Conservation (phyloP, 2,113 vertebrate species). For the Pantherophis guttatus region DNA sequence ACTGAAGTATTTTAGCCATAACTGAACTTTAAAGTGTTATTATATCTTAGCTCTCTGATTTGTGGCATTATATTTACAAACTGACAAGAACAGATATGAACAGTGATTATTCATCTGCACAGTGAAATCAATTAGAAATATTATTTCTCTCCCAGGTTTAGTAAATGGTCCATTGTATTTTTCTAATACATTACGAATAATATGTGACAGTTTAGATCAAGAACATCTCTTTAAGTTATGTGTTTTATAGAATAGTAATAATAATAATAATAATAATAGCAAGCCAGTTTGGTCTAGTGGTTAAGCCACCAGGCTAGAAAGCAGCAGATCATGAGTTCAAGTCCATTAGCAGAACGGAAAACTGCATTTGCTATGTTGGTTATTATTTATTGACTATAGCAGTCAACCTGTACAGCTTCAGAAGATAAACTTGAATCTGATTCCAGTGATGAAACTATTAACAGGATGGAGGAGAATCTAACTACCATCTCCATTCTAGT, state of each 20-base stretch:
- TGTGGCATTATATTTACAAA: neutral
- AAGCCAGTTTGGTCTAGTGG: neutral
- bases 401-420: neutral
- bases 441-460: fast-evolving
- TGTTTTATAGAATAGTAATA: neutral
- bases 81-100: neutral
- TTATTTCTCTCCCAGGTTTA: neutral
- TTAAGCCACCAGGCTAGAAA: neutral
- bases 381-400: neutral
- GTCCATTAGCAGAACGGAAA: neutral
- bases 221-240: neutral
- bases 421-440: neutral
- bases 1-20: neutral
- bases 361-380: neutral
- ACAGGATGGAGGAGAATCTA: fast-evolving
- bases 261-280: neutral
- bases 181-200: neutral
- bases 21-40: neutral
- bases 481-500: fast-evolving
- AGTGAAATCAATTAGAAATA: neutral
- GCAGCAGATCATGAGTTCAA: neutral
- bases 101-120: neutral
- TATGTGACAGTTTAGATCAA: neutral
- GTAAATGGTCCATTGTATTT: neutral
- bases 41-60: neutral